Evolutionary conservation across 2,888 invertebrate genomes (phyloP).

Genomic region (Ophioninae sp.): DNA sequence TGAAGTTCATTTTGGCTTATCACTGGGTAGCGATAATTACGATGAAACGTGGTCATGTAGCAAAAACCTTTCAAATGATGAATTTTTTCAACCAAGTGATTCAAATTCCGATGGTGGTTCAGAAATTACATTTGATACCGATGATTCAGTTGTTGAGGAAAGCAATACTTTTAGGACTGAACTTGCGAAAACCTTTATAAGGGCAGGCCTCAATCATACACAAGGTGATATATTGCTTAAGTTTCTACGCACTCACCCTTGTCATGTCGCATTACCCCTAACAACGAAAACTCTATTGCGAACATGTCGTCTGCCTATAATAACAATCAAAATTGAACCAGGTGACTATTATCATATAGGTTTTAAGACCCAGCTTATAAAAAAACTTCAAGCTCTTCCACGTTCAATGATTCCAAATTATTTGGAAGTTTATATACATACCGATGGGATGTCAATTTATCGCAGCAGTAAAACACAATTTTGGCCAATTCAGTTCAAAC

Average conservation of each 20-base stretch:
- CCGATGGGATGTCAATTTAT: conserved; percentile 43
- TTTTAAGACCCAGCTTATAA: conserved; percentile 22
- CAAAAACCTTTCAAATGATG: conserved; percentile 22
- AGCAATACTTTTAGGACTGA: conserved; percentile 7
- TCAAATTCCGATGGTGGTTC: conserved; percentile 2
- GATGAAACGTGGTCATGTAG: neutral
- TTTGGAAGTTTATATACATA: conserved; percentile 33
- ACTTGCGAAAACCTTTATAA: conserved; percentile 16
- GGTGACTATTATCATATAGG: conserved; percentile 40
- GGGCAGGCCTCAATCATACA: conserved; percentile 14
- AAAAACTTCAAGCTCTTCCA: conserved; percentile 24
- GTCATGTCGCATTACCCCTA: conserved; percentile 12
- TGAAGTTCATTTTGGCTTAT: conserved; percentile 15
- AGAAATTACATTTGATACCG: conserved; percentile 5
- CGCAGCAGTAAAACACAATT: conserved; percentile 31
- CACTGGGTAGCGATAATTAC: conserved; percentile 12
- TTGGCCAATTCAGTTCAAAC: conserved; percentile 55
- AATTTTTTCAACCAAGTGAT: conserved; percentile 12
- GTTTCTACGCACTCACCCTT: conserved; percentile 19
- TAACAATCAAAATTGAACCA: conserved; percentile 32
- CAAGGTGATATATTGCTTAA: conserved; percentile 42
- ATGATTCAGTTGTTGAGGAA: conserved; percentile 9
- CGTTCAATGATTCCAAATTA: conserved; percentile 33
- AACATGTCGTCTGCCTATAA: conserved; percentile 20
- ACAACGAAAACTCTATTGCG: conserved; percentile 36